Base-by-base conservation (phyloP, 1,140 invertebrate species). In the Diachasmimorpha longicaudata region DNA sequence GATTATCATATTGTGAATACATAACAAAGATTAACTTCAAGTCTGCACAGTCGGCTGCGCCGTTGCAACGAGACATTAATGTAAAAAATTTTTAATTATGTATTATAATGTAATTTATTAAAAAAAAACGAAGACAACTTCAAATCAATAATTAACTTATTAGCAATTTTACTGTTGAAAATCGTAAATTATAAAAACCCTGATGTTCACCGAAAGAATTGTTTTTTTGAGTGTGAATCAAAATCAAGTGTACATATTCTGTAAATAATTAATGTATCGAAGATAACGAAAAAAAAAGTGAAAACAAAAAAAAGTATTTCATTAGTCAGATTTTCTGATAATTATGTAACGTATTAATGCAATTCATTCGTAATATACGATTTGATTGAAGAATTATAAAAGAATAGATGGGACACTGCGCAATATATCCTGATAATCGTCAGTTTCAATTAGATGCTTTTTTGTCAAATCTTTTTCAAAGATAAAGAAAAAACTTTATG, bases 51-150 rank as follows among this genome's bases (percentile, higher is more conserved):
- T 68, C 66, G 66, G 66, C 66, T 68, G 66, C 66, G 66, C 66
- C 66, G 66, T 68, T 68, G 66, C 66, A 68, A 36, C 31, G 36
- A 68, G 66, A 68, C 66, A 36, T 68, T 37, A 9, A 31, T 31
- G 23, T 68, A 8, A 42, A 68, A 68, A 14, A 9, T 36, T 68
- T 37, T 37, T 58, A 46, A 46, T 39, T 72, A 72, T 87, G 86
- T 88, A 89, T 83, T 79, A 87, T 87, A 87, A 79, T 87, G 87
- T 89, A 88, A 52, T 88, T 88, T 88, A 88, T 88, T 86, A 72
- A 69, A 39, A 79, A 72, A 69, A 39, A 79, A 79, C 76, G 69
- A 67, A 78, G 74, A 79, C 2, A 25, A 25, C 58, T 55, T 79
- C 78, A 81, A 81, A 68, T 70, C 78, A 77, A 82, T 75, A 78